Conservation (phyloP, 2,888 invertebrate species). For the Chloromyia formosa region DNA sequence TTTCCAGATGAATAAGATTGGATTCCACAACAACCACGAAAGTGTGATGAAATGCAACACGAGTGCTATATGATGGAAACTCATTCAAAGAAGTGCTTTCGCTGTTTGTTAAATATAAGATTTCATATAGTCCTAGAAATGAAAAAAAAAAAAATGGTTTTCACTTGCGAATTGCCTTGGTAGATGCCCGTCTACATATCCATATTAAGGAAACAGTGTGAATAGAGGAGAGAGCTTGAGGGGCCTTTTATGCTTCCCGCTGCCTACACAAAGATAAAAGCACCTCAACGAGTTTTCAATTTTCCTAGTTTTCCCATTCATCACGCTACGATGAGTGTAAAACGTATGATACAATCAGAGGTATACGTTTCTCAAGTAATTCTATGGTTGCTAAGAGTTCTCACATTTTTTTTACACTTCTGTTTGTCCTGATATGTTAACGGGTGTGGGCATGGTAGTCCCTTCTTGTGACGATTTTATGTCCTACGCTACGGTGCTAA, state of each 20-base stretch:
- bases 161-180: background rate
- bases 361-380: too few species aligned
- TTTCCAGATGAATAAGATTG: too few species aligned
- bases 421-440: background rate
- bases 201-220: too few species aligned
- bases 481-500: too few species aligned
- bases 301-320: conserved; percentile 21
- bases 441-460: too few species aligned
- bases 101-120: background rate
- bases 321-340: conserved; percentile 8
- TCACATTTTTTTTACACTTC: conserved; percentile 12
- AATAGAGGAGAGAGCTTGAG: too few species aligned
- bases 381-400: background rate
- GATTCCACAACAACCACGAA: too few species aligned
- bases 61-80: background rate
- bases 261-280: background rate
- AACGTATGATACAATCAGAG: background rate
- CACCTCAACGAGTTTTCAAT: conserved; percentile 25
- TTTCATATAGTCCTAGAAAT: background rate
- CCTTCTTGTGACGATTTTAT: too few species aligned
- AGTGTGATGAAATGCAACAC: background rate
- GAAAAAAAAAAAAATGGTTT: background rate
- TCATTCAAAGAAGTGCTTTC: conserved; percentile 16
- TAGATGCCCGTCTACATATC: background rate
- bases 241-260: background rate